Percentiles rank a stretch among this genome's conserved stretches.
Conservation (phyloP, 1,140 invertebrate genomes). For the Probaryconus sp. region DNA sequence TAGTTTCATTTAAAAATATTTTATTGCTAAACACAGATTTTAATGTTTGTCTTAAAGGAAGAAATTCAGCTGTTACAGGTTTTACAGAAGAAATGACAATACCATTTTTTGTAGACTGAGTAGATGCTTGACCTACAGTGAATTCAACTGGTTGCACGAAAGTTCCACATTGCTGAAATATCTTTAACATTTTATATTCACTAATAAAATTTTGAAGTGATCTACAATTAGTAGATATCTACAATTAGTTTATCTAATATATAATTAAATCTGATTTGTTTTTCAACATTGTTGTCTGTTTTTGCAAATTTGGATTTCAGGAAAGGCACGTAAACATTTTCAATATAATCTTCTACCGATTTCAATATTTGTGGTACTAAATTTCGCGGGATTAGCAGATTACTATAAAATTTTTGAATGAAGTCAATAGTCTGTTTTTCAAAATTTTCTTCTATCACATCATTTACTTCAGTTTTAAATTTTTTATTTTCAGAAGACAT, state of each 20-base stretch:
- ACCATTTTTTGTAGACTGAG: background rate
- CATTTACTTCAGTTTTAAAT: too few species aligned
- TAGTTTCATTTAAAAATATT: constrained; percentile 4
- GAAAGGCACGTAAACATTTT: constrained; percentile 8
- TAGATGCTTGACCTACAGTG: constrained; percentile 7
- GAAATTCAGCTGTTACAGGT: constrained; percentile 20
- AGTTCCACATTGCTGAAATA: background rate
- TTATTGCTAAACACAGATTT: constrained; percentile 9
- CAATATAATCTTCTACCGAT: background rate
- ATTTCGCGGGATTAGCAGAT: background rate
- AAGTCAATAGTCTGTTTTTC: background rate
- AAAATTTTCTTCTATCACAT: too few species aligned
- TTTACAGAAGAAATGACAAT: constrained; percentile 2
- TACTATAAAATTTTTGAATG: background rate
- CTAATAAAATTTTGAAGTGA: constrained; percentile 9
- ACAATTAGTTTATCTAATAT: background rate
- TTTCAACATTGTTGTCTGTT: too few species aligned
- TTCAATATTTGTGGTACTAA: background rate
- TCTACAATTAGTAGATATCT: background rate
- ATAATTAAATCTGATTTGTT: too few species aligned
- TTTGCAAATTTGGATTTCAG: constrained; percentile 13
- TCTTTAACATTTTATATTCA: constrained; percentile 6
- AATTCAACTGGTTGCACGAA: constrained; percentile 6
- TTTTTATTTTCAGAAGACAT: too few species aligned
- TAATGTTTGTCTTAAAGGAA: constrained; percentile 17